Conservation (phyloP, 2,797 vertebrate genomes). For the Australoheros facetus region DNA sequence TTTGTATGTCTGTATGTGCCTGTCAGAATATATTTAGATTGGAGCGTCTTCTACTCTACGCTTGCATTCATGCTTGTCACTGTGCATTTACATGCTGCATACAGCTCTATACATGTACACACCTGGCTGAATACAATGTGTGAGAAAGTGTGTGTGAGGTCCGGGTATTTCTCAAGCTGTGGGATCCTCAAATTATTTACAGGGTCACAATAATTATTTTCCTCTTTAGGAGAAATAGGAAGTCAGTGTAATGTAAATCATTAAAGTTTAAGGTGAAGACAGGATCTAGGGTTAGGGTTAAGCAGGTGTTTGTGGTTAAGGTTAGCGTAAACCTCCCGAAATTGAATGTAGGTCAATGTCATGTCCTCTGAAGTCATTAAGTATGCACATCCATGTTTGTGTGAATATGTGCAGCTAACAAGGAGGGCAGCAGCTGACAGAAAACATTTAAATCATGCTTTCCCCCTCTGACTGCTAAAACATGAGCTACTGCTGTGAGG, state of each 20-base stretch:
- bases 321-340: background rate
- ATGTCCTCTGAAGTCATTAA: background rate
- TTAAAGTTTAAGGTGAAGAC: background rate
- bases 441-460: constrained; percentile 60
- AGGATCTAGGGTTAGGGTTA: background rate
- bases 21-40: constrained; percentile 10
- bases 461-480: constrained; percentile 53
- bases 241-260: background rate
- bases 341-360: background rate
- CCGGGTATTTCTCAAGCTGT: background rate
- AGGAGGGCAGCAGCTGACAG: constrained; percentile 54
- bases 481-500: constrained; percentile 33
- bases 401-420: constrained; percentile 31
- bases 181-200: background rate
- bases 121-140: constrained; percentile 5
- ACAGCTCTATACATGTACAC: background rate
- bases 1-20: background rate
- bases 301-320: background rate
- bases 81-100: constrained; percentile 14
- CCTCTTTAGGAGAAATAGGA: too few species aligned
- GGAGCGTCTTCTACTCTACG: background rate
- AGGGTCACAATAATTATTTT: background rate
- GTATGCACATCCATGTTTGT: background rate
- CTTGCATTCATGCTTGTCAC: constrained; percentile 32
- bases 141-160: background rate